phyloP scores from a whole-genome alignment of 2,113 vertebrate species.

The Craseonycteris thonglongyai region DNA sequence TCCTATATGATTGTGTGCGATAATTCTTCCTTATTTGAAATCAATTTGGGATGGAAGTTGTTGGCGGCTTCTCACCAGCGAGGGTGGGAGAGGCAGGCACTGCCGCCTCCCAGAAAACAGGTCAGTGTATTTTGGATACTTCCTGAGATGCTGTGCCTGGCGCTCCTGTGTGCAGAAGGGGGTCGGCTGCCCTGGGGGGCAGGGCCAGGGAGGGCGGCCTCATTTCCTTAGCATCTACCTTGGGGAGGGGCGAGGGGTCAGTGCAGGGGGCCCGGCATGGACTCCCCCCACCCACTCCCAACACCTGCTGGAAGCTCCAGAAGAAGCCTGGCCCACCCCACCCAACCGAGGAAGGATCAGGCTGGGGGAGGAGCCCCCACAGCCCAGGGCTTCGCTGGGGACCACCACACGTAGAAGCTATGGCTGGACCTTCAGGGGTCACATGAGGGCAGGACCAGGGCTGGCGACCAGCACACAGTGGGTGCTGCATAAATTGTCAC shows the following conservation, averaged over 20 bases:
- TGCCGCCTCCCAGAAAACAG: constrained; percentile 53
- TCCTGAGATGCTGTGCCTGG: background rate
- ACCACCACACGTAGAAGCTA: background rate
- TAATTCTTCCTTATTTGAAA: constrained; percentile 69
- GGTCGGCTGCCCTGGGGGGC: background rate
- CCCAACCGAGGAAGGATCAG: background rate
- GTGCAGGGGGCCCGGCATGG: background rate
- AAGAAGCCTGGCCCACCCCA: background rate
- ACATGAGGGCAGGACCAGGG: rapidly evolving
- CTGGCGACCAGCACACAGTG: background rate
- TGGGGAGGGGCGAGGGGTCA: background rate
- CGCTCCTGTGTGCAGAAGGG: background rate
- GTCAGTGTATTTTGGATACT: constrained; percentile 63
- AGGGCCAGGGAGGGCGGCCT: background rate
- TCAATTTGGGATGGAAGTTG: constrained; percentile 65
- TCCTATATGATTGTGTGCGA: constrained; percentile 65
- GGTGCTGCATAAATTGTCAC: background rate
- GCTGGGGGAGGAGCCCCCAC: too few relatives aligned
- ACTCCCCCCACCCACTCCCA: background rate
- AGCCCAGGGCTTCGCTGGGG: background rate
- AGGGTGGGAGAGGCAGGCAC: constrained; percentile 51
- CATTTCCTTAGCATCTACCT: background rate
- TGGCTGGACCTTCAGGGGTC: background rate
- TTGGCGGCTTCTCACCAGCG: constrained; percentile 53
- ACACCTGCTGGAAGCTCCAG: background rate